These are phyloP conservation scores for Aleiodes alternator DNA, from an alignment of 2,888 invertebrate genomes.

Conservation along the genomic window DNA sequence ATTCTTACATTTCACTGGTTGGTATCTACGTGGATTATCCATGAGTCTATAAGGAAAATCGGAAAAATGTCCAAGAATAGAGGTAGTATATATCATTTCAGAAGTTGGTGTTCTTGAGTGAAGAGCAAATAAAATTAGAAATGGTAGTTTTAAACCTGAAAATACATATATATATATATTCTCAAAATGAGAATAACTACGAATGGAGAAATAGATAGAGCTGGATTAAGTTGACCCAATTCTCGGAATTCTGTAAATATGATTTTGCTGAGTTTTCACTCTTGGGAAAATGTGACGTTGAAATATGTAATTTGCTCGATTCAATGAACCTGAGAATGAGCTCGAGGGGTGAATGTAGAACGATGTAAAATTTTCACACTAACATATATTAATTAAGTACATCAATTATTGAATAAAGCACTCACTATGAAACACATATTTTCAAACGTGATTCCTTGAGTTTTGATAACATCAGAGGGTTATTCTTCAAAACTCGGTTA, in stretches of 20 bases:
- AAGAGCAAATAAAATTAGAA: not conserved
- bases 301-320: not conserved
- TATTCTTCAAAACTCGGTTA: constrained; percentile 16
- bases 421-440: not conserved
- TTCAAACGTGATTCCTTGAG: not conserved
- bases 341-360: no score
- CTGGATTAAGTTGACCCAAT: no score
- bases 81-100: not conserved
- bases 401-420: not conserved
- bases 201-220: no score
- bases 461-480: constrained; percentile 10
- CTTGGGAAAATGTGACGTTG: no score
- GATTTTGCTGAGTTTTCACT: no score
- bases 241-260: no score
- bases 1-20: constrained; percentile 21
- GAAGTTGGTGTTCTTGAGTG: not conserved
- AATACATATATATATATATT: constrained; percentile 2
- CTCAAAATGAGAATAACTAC: not conserved
- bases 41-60: constrained; percentile 45
- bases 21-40: constrained; percentile 8
- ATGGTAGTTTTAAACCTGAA: not conserved
- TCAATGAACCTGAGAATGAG: no score
- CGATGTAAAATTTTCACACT: no score
- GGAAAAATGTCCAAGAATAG: constrained; percentile 40
- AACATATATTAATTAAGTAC: not conserved